Conservation (phyloP, 2,888 invertebrate species). For the Cylindroiulus punctatus region DNA sequence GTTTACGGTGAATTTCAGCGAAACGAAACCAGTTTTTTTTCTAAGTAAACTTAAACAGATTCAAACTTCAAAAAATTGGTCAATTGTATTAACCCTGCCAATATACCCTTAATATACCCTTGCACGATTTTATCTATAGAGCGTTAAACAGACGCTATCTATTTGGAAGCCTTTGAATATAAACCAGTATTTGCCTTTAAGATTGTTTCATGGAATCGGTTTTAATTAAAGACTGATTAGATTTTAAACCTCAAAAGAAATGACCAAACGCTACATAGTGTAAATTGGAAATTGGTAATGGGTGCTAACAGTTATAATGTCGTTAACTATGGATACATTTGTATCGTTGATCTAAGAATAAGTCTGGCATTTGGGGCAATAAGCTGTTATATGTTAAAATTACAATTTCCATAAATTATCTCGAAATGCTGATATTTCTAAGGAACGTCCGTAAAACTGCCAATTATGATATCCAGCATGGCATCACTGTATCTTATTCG, state of each 20-base stretch:
- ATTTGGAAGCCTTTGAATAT: conserved; percentile 34
- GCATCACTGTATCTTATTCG: too few species aligned
- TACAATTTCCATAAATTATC: not conserved
- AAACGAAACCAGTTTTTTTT: not conserved
- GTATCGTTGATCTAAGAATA: not conserved
- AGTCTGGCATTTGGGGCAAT: not conserved
- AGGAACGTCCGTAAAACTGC: not conserved
- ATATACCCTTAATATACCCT: not conserved
- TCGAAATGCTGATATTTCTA: not conserved
- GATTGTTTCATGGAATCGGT: not conserved
- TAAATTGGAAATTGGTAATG: not conserved
- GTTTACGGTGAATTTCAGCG: not conserved
- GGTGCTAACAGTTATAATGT: not conserved
- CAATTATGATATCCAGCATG: too few species aligned
- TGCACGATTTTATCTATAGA: not conserved
- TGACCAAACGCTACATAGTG: not conserved
- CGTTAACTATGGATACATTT: not conserved
- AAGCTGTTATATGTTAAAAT: not conserved
- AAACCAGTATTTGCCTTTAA: not conserved
- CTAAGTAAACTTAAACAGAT: not conserved
- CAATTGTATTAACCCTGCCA: not conserved
- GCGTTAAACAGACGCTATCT: not conserved
- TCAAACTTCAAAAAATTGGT: not conserved
- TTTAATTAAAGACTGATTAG: not conserved
- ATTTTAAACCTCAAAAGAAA: not conserved